A percentile compares a stretch with the other conserved stretches of the same genome.
phyloP scores from a whole-genome alignment of 2,888 invertebrate species.

The Pecten maximus region DNA sequence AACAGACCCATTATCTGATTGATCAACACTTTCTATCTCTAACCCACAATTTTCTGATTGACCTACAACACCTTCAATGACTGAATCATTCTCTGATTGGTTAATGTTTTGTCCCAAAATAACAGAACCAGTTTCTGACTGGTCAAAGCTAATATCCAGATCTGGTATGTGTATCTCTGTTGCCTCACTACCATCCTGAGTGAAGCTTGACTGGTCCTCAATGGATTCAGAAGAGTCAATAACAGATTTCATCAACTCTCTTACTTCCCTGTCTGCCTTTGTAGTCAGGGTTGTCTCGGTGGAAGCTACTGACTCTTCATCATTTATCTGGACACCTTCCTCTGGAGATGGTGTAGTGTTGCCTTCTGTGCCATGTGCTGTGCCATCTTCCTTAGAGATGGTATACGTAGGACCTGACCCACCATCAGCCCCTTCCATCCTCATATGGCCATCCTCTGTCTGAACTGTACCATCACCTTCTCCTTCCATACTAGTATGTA shows the following conservation, averaged over 20 bases:
- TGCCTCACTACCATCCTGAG: not conserved
- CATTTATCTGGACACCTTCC: not conserved
- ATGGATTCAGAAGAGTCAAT: not conserved
- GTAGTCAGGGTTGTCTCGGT: not conserved
- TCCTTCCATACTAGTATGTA: not conserved
- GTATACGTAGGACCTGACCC: not conserved
- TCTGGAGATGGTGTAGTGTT: not conserved
- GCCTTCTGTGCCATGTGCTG: not conserved
- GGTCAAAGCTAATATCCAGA: not conserved
- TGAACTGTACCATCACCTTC: conserved; percentile 31
- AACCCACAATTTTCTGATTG: not conserved
- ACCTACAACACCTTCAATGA: not conserved
- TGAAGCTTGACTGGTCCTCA: not conserved
- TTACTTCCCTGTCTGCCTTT: not conserved
- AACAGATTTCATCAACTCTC: conserved; percentile 4
- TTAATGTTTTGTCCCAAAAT: not conserved
- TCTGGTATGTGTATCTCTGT: conserved; percentile 15
- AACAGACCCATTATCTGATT: not conserved
- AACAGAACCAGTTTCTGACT: not conserved
- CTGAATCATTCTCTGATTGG: not conserved
- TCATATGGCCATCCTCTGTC: not conserved
- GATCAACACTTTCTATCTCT: not conserved
- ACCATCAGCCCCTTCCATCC: not conserved
- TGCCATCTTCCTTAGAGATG: not conserved
- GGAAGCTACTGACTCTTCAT: not conserved